A percentile compares a stretch with the other conserved stretches of the same genome.
Evolutionary conservation across 2,888 invertebrate species (phyloP).

Genomic region (Cyaniris semiargus): DNA sequence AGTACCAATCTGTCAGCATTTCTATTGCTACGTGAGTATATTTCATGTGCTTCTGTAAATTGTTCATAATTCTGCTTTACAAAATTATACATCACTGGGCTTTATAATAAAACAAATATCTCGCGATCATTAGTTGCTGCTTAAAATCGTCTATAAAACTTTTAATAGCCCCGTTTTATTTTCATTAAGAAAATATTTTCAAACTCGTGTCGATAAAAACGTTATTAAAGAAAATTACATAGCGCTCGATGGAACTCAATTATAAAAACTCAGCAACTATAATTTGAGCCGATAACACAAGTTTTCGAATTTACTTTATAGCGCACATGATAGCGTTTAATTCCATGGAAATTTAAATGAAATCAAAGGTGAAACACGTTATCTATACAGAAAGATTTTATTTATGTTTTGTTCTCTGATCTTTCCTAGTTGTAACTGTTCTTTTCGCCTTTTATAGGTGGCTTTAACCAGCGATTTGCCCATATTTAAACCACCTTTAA

Average conservation of each 20-base stretch:
- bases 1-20: too few relatives aligned
- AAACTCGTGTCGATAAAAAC: slow-evolving; percentile 21
- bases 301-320: slow-evolving; percentile 18
- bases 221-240: slow-evolving; percentile 25
- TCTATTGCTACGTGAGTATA: too few relatives aligned
- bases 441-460: background rate
- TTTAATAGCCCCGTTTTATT: background rate
- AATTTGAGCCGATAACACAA: slow-evolving; percentile 18
- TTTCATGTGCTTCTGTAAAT: too few relatives aligned
- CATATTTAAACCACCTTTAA: background rate
- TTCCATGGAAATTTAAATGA: background rate
- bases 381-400: background rate
- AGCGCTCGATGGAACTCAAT: slow-evolving; percentile 29
- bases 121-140: background rate
- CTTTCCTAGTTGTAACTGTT: background rate
- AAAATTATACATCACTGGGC: background rate
- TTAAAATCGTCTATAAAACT: background rate
- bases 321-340: background rate
- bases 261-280: slow-evolving; percentile 20
- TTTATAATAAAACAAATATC: background rate
- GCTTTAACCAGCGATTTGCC: background rate
- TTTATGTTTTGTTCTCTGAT: background rate
- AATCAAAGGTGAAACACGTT: background rate
- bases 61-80: too few relatives aligned
- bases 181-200: slow-evolving; percentile 12